phyloP scores from a whole-genome alignment of 2,113 vertebrate species.

The Pedionomus torquatus region DNA sequence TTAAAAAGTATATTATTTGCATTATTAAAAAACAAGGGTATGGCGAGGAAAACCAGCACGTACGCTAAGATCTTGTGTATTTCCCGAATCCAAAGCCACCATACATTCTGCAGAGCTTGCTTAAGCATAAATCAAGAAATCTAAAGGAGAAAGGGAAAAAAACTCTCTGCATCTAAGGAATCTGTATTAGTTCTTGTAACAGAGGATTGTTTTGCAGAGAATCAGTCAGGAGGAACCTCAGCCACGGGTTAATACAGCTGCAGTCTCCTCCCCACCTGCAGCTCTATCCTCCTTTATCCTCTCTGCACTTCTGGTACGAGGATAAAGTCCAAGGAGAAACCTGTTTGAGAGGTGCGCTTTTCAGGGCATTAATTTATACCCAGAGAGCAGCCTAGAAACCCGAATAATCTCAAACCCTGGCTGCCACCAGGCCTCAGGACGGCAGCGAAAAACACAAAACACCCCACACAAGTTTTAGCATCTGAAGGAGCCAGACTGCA shows the following conservation, averaged over 20 bases:
- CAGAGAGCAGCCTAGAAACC: not conserved
- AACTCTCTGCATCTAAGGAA: not conserved
- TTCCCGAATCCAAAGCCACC: not conserved
- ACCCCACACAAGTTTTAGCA: not conserved
- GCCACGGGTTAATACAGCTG: not conserved
- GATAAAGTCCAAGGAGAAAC: not conserved
- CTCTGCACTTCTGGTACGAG: accelerated
- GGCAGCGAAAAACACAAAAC: not conserved
- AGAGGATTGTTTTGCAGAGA: not conserved
- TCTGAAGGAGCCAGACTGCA: not conserved
- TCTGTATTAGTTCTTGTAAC: not conserved
- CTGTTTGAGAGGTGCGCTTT: not conserved
- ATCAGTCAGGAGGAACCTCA: not conserved
- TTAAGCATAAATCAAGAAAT: not conserved
- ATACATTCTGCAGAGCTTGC: not conserved
- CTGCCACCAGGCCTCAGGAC: not conserved
- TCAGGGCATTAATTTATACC: not conserved
- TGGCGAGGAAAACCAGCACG: not conserved
- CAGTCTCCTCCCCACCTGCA: not conserved
- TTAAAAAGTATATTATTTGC: not conserved
- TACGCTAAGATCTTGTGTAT: not conserved
- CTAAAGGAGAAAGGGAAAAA: not conserved
- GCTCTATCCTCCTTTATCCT: not conserved
- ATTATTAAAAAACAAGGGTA: not conserved
- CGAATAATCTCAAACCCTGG: not conserved